Conservation (phyloP, 2,113 vertebrate species). For the Rhodinocichla rosea region DNA sequence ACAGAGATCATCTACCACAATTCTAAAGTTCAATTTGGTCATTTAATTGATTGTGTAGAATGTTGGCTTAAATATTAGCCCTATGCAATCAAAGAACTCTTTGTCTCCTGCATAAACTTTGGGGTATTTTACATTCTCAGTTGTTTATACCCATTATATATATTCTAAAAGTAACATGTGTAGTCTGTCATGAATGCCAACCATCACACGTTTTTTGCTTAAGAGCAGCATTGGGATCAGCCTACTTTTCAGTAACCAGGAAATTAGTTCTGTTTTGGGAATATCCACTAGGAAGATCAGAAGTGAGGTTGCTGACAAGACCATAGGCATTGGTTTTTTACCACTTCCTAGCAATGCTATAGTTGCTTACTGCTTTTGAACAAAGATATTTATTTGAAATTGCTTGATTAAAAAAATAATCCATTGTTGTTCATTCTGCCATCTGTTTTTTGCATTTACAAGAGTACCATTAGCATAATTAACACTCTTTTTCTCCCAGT, state of each 20-base stretch:
- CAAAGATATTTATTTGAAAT: conserved; percentile 65
- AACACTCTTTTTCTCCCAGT: conserved; percentile 33
- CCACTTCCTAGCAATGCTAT: neutral
- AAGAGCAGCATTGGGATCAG: neutral
- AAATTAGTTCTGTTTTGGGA: neutral
- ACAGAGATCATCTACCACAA: neutral
- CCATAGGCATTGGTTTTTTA: neutral
- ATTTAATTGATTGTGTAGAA: conserved; percentile 3
- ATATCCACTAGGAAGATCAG: neutral
- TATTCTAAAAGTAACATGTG: neutral
- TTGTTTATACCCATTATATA: neutral
- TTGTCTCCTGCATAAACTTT: neutral
- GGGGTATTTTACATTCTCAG: neutral
- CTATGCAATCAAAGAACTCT: neutral
- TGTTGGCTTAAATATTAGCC: neutral
- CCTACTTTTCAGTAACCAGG: neutral
- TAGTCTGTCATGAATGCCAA: neutral
- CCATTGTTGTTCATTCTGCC: conserved; percentile 48
- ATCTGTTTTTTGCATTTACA: conserved; percentile 61
- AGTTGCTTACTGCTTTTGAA: conserved; percentile 10
- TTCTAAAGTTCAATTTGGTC: conserved; percentile 6
- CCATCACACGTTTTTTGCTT: neutral
- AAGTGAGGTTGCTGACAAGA: neutral
- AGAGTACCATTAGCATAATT: conserved; percentile 62
- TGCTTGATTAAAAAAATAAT: conserved; percentile 48